Conservation (phyloP, 2,113 vertebrate genomes). For the Poecilia latipinna region DNA sequence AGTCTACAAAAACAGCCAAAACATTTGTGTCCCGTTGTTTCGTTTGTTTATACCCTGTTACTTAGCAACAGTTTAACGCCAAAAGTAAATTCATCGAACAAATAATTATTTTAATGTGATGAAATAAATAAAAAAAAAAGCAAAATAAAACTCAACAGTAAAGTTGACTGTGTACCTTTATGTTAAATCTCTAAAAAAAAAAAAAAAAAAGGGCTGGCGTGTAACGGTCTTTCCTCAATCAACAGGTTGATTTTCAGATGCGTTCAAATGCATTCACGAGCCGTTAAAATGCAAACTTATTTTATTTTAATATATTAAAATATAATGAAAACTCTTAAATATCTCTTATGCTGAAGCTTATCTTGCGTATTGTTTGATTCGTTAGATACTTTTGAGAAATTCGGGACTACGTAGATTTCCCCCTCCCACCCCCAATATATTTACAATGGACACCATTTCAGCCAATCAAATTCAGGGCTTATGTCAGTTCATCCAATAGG, state of each 20-base stretch:
- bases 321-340: no score
- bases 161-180: no score
- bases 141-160: no score
- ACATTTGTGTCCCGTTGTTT: background rate
- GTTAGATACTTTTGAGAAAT: background rate
- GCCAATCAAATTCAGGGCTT: background rate
- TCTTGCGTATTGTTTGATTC: background rate
- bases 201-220: no score
- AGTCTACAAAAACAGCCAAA: background rate
- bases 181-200: no score
- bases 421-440: no score
- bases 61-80: constrained; percentile 62
- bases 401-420: background rate
- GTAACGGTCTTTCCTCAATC: no score
- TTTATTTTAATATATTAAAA: background rate
- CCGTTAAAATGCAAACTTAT: background rate
- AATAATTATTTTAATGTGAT: no score
- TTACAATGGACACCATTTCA: constrained; percentile 36
- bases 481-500: constrained; percentile 50
- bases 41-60: constrained; percentile 47
- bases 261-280: constrained; percentile 39
- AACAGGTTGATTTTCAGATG: constrained; percentile 24
- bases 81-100: no score
- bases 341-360: background rate
- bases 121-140: no score